Evolutionary conservation across 2,113 vertebrate genomes (phyloP).

Genomic region (Corythoichthys intestinalis): DNA sequence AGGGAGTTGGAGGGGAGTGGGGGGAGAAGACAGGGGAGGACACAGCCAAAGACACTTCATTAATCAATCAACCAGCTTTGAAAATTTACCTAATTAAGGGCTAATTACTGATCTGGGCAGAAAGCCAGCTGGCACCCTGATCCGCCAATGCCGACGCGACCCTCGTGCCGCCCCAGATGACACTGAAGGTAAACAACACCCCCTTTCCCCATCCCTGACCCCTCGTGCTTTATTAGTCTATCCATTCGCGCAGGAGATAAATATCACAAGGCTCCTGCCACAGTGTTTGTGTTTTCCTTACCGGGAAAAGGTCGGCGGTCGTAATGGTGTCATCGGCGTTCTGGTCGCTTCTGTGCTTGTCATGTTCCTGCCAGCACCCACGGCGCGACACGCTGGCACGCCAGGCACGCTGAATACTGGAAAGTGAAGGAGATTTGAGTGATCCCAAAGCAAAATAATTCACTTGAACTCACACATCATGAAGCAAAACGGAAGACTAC

Average conservation of each 20-base stretch:
- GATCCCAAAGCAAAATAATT: background rate
- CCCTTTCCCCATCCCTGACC: constrained; percentile 25
- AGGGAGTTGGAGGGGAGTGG: background rate
- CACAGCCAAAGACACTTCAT: constrained; percentile 68
- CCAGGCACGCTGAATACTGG: constrained; percentile 70
- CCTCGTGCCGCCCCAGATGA: constrained; percentile 56
- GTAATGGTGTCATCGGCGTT: constrained; percentile 34
- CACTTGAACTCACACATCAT: background rate
- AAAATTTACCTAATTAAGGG: constrained; percentile 70
- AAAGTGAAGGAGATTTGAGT: constrained; percentile 3
- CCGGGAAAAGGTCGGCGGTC: constrained; percentile 43
- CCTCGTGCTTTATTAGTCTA: constrained; percentile 38
- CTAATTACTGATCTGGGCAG: constrained; percentile 66
- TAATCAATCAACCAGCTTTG: constrained; percentile 73
- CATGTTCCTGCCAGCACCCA: constrained; percentile 30
- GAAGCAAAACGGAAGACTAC: background rate
- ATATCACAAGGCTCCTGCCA: background rate
- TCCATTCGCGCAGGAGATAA: constrained; percentile 1
- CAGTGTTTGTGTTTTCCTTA: constrained; percentile 40
- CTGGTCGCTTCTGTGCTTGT: constrained; percentile 16
- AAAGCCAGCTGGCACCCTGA: constrained; percentile 54
- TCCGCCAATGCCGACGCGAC: constrained; percentile 43
- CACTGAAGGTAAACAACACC: constrained; percentile 57
- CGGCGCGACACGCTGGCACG: constrained; percentile 53
- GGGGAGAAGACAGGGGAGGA: constrained; percentile 21